Evolutionary conservation across 2,113 vertebrate species (phyloP).

Genomic region (Emberiza fucata): DNA sequence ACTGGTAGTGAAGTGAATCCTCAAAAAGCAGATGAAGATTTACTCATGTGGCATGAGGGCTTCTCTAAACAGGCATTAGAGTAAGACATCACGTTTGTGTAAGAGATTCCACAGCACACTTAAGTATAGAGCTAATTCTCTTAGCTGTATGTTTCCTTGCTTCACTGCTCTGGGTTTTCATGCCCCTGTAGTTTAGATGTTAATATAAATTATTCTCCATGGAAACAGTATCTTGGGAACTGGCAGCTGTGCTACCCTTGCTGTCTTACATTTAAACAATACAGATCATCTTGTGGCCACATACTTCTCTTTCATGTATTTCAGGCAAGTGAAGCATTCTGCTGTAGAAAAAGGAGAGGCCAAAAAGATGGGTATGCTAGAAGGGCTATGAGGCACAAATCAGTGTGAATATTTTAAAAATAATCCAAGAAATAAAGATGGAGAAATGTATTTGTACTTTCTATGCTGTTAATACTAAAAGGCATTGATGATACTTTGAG

Average conservation of each 20-base stretch:
- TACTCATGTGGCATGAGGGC: rapidly evolving
- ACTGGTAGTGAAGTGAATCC: not conserved
- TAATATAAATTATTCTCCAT: slow-evolving; percentile 12
- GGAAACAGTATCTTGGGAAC: slow-evolving; percentile 15
- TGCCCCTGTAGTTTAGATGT: not conserved
- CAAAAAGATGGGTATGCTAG: not conserved
- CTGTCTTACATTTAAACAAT: not conserved
- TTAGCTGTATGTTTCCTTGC: not conserved
- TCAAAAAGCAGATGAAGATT: not conserved
- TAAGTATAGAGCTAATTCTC: not conserved
- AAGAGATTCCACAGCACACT: not conserved
- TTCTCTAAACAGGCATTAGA: not conserved
- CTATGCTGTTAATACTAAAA: not conserved
- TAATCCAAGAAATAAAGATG: not conserved
- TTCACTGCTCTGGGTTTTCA: not conserved
- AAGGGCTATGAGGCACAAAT: not conserved
- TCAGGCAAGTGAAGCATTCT: not conserved
- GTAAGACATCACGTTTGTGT: not conserved
- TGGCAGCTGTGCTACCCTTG: not conserved
- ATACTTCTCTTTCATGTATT: not conserved
- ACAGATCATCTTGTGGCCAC: not conserved
- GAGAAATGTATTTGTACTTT: not conserved
- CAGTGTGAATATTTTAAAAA: not conserved
- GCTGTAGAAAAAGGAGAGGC: not conserved
- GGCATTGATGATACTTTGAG: not conserved